Evolutionary conservation across 2,797 vertebrate genomes (phyloP), one percentile per base, ranked within the genome.

Genomic region (Apodemus agrarius): DNA sequence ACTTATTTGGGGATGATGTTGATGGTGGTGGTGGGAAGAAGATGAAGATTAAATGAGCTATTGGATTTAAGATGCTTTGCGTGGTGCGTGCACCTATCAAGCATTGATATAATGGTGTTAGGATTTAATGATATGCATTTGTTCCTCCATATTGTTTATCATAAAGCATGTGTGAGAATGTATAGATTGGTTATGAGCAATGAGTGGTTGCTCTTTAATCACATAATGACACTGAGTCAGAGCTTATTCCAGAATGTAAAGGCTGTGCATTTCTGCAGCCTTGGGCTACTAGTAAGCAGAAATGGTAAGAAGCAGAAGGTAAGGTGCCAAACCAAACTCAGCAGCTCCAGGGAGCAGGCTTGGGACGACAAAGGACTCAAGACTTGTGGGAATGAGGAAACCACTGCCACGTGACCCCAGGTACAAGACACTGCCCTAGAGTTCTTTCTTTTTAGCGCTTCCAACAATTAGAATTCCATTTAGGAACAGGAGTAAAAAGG

Each of bases 161-260:
- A 80, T 43, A 72, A 91, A 94, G 57, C 59, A 40, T 16, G 59
- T 86, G 69, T 91, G 86, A 96, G 86, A 78, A 96, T 90, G 82
- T 43, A n/a, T 34, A 89, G 89, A 65, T 92, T 37, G 63, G 80
- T 89, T 83, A 78, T 84, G 80, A 96, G 46, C 94, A 83, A 95
- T 76, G 83, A 90, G 67, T 67, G 43, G 65, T n/a, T 91, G 80
- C 83, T 93, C 87, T 95, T 94, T 95, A 84, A 79, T 90, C 65
- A 61, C 89, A 34, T 52, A 52, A 87, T 37, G 63, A 54, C 76
- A n/a, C 6, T 79, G 86, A 43, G 29, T 67, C 14, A n/a, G 89
- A 84, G 82, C 52, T 79, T 92, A 95, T 84, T 84, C 75, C 46
- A 49, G 63, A 89, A 93, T 65, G 65, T 31, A 84, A 86, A 81